Conservation (phyloP, 2,113 vertebrate genomes). For the Misgurnus anguillicaudatus region DNA sequence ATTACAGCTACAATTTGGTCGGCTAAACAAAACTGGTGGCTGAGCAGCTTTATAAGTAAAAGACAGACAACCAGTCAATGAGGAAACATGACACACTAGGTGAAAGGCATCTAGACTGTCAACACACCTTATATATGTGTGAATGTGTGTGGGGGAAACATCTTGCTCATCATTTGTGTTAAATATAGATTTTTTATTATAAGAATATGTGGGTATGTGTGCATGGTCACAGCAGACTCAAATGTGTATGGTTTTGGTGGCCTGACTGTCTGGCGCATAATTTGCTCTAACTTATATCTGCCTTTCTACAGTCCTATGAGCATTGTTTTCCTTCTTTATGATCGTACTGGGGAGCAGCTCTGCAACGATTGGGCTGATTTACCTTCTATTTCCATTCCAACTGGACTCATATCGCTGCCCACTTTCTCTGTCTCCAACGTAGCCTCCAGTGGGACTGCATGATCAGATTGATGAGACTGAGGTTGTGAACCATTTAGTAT, state of each 20-base stretch:
- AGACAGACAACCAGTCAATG: constrained; percentile 21
- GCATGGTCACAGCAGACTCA: background rate
- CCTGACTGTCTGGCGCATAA: background rate
- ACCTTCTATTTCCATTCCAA: constrained; percentile 16
- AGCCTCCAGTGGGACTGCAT: constrained; percentile 20
- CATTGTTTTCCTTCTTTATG: background rate
- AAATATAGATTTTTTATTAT: background rate
- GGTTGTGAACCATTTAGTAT: constrained; percentile 49
- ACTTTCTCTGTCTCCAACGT: background rate
- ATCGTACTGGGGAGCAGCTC: constrained; percentile 17
- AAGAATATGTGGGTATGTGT: background rate
- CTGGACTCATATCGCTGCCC: constrained; percentile 3
- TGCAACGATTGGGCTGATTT: constrained; percentile 5
- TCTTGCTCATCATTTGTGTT: background rate
- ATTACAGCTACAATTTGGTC: constrained; percentile 54
- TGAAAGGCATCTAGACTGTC: background rate
- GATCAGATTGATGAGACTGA: constrained; percentile 26
- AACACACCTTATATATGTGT: background rate
- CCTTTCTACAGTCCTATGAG: background rate
- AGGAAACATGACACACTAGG: constrained; percentile 11
- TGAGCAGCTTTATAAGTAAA: constrained; percentile 56
- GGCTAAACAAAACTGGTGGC: constrained; percentile 47
- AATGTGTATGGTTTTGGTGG: background rate
- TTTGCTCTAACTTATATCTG: constrained; percentile 20
- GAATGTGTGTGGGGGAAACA: background rate